Evolutionary conservation across 2,113 vertebrate genomes (phyloP).

Genomic region (Lampris megalopsis): DNA sequence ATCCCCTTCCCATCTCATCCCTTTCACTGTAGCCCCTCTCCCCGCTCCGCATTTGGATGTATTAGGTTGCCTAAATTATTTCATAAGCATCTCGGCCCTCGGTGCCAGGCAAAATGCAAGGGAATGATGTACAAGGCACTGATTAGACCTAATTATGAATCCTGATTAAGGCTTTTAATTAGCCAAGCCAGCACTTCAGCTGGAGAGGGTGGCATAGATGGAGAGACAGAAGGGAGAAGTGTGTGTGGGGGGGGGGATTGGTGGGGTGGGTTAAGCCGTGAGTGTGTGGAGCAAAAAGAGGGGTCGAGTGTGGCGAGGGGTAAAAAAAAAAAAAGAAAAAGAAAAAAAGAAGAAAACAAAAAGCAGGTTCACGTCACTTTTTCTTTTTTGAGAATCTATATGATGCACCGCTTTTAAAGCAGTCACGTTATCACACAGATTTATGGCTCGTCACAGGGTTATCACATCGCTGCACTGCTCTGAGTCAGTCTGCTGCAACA

Average conservation of each 20-base stretch:
- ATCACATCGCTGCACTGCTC: no score
- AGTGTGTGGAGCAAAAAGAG: slow-evolving; percentile 12
- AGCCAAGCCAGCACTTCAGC: slow-evolving; percentile 81
- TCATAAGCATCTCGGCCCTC: slow-evolving; percentile 77
- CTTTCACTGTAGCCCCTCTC: slow-evolving; percentile 56
- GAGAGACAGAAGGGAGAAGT: slow-evolving; percentile 56
- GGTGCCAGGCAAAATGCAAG: slow-evolving; percentile 74
- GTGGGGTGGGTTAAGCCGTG: not conserved
- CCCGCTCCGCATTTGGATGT: slow-evolving; percentile 61
- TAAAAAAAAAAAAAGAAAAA: slow-evolving; percentile 1
- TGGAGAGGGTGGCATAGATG: slow-evolving; percentile 77
- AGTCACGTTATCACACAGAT: no score
- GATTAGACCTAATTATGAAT: slow-evolving; percentile 86
- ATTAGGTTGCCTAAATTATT: slow-evolving; percentile 77
- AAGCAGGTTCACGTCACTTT: not conserved
- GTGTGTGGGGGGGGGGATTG: not conserved
- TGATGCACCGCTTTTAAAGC: no score
- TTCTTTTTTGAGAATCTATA: no score
- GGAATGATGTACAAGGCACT: slow-evolving; percentile 82
- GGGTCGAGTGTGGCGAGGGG: slow-evolving; percentile 6
- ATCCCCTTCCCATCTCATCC: slow-evolving; percentile 59
- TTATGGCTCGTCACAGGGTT: no score
- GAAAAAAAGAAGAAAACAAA: not conserved
- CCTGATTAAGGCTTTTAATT: slow-evolving; percentile 88
- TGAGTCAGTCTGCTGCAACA: no score